Percentiles rank a stretch among this genome's conserved stretches.
phyloP scores from a whole-genome alignment of 2,113 vertebrate genomes.

The Caretta caretta region DNA sequence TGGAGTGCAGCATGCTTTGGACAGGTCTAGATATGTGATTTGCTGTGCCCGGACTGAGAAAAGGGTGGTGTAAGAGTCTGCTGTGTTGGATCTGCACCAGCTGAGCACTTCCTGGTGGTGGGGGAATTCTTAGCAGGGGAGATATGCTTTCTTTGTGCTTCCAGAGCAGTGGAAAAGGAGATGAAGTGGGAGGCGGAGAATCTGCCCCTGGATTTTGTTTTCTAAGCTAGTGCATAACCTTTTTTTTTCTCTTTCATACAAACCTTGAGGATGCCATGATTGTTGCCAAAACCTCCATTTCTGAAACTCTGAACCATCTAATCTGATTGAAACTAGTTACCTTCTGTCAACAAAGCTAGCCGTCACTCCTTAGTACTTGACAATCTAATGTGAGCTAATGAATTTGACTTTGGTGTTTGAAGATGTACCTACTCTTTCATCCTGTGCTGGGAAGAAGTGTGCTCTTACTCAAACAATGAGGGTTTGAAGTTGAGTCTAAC shows the following conservation, averaged over 20 bases:
- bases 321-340: not conserved
- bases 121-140: not conserved
- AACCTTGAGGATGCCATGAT: not conserved
- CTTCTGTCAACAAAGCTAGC: not conserved
- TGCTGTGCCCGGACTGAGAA: not conserved
- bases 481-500: not conserved
- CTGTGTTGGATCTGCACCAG: not conserved
- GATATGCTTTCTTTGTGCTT: not conserved
- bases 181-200: not conserved
- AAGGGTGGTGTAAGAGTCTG: not conserved
- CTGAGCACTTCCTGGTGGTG: not conserved
- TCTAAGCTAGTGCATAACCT: not conserved
- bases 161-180: not conserved
- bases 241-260: not conserved
- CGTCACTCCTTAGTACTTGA: not conserved
- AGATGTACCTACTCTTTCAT: not conserved
- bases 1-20: not conserved
- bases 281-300: not conserved
- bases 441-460: not conserved
- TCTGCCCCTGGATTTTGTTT: not conserved
- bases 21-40: not conserved
- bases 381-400: not conserved
- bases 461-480: not conserved
- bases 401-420: not conserved
- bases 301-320: not conserved